Conservation (phyloP, 2,113 vertebrate genomes). For the Toxotes jaculatrix region DNA sequence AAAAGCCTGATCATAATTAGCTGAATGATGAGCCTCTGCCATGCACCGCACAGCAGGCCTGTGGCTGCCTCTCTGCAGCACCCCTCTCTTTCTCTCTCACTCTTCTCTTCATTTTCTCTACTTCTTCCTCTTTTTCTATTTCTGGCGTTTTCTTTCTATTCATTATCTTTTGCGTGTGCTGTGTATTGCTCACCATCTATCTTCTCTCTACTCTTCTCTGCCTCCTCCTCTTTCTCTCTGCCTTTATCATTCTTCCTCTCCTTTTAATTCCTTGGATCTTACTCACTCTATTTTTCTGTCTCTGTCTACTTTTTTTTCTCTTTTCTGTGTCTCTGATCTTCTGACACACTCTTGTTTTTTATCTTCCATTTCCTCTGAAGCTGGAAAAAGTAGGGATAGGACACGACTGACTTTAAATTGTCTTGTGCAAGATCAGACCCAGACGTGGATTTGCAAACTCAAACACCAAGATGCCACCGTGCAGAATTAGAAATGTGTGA, state of each 20-base stretch:
- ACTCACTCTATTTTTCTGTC: constrained; percentile 45
- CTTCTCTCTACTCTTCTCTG: constrained; percentile 16
- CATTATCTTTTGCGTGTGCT: constrained; percentile 59
- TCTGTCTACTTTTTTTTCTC: background rate
- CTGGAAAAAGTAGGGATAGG: constrained; percentile 44
- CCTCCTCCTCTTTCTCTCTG: constrained; percentile 31
- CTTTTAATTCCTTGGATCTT: constrained; percentile 61
- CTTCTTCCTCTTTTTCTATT: constrained; percentile 67
- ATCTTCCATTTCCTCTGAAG: constrained; percentile 63
- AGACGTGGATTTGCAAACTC: constrained; percentile 54
- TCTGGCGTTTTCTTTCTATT: constrained; percentile 66
- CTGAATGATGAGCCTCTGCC: constrained; percentile 86
- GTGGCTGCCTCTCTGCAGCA: constrained; percentile 72
- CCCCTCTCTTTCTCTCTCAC: constrained; percentile 49
- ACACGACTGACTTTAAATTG: constrained; percentile 53
- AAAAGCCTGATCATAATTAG: constrained; percentile 88
- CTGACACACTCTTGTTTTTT: constrained; percentile 34
- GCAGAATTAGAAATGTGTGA: constrained; percentile 18
- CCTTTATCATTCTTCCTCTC: constrained; percentile 61
- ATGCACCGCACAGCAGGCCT: constrained; percentile 83
- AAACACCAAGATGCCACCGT: constrained; percentile 11
- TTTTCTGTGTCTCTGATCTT: constrained; percentile 22
- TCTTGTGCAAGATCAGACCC: constrained; percentile 51
- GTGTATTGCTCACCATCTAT: constrained; percentile 55
- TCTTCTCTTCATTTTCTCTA: constrained; percentile 57